Percentiles rank a stretch among this genome's conserved stretches.
Evolutionary conservation across 2,797 vertebrate species (phyloP).

Genomic region (Coregonus suidteri): DNA sequence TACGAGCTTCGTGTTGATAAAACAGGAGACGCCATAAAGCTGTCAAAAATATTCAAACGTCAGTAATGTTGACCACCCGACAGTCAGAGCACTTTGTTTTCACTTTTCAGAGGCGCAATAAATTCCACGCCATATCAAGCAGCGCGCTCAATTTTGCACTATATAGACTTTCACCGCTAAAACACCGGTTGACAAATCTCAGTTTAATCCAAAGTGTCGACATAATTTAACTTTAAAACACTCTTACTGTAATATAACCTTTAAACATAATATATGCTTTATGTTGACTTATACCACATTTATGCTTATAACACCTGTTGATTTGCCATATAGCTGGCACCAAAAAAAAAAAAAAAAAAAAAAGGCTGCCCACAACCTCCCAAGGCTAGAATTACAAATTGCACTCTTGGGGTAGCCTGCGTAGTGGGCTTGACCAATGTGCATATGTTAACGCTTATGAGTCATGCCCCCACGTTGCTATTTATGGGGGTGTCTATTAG

Average conservation of each 20-base stretch:
- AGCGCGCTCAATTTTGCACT: neutral
- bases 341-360: too few species aligned
- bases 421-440: neutral
- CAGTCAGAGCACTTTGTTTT: neutral
- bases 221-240: slow-evolving; percentile 33
- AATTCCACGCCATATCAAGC: neutral
- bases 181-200: neutral
- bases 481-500: neutral
- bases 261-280: slow-evolving; percentile 6
- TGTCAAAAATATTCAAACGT: neutral
- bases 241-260: slow-evolving; percentile 33
- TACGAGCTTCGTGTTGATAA: neutral
- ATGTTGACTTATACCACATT: neutral
- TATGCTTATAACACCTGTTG: neutral
- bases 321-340: neutral
- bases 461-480: neutral
- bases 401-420: neutral
- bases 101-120: neutral
- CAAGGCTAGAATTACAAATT: neutral
- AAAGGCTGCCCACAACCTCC: neutral
- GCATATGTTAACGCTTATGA: neutral
- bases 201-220: neutral
- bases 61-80: neutral
- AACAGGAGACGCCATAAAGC: neutral
- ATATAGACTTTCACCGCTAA: neutral